Evolutionary conservation across 2,797 vertebrate genomes (phyloP).

Genomic region (Acridotheres tristis): DNA sequence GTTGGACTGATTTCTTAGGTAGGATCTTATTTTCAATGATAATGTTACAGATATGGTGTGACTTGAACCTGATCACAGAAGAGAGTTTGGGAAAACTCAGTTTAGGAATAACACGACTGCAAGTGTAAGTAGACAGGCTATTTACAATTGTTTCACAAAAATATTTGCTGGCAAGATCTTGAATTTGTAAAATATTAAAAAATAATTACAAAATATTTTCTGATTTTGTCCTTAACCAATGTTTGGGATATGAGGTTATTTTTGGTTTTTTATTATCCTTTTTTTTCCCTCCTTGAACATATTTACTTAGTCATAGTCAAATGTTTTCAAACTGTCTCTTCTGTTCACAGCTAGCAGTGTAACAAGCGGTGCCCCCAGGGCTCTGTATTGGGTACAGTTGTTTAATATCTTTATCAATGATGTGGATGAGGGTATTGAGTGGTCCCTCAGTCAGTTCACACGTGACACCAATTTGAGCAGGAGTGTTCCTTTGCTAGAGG

Average conservation of each 20-base stretch:
- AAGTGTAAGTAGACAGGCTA: neutral
- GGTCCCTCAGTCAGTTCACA: neutral
- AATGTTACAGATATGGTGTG: neutral
- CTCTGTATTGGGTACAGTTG: neutral
- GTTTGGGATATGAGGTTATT: neutral
- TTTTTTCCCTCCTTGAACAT: neutral
- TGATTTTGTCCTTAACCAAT: neutral
- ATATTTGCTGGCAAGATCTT: neutral
- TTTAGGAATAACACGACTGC: neutral
- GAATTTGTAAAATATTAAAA: neutral
- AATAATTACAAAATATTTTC: neutral
- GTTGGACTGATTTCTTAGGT: neutral
- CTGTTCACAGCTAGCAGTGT: neutral
- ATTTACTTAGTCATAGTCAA: neutral
- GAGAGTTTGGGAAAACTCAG: neutral
- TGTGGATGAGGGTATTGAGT: too few relatives aligned
- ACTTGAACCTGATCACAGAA: neutral
- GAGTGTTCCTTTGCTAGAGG: neutral
- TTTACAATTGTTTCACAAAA: neutral
- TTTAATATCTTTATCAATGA: neutral
- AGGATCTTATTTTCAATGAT: neutral
- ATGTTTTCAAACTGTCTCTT: neutral
- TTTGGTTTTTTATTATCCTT: neutral
- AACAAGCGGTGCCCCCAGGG: neutral
- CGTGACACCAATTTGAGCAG: neutral